phyloP scores from a whole-genome alignment of 2,888 invertebrate genomes.

The Anoncus sp. region DNA sequence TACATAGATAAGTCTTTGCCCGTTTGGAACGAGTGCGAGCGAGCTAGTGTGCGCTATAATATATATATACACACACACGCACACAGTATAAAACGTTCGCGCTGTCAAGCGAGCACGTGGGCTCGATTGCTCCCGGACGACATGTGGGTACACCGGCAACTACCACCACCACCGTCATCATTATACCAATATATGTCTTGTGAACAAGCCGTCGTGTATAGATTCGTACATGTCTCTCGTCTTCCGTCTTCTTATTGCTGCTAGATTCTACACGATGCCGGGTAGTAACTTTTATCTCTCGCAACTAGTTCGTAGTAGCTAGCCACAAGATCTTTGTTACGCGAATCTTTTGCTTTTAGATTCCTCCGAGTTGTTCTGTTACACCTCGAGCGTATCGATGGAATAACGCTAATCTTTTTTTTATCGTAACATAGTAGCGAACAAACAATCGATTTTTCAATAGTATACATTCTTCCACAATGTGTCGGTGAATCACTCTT shows the following conservation, averaged over 20 bases:
- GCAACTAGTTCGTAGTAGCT: constrained; percentile 43
- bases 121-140: constrained; percentile 70
- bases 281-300: constrained; percentile 45
- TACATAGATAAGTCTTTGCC: constrained; percentile 77
- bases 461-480: too few species aligned
- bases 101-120: constrained; percentile 73
- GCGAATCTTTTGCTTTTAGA: constrained; percentile 17
- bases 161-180: constrained; percentile 34
- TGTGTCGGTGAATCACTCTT: too few species aligned
- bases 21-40: constrained; percentile 49
- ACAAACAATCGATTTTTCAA: background rate
- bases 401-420: background rate
- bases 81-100: constrained; percentile 45
- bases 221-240: constrained; percentile 23
- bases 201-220: constrained; percentile 16
- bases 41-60: constrained; percentile 4
- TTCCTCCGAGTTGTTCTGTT: constrained; percentile 4
- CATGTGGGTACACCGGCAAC: constrained; percentile 58
- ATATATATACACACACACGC: constrained; percentile 6
- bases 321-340: background rate
- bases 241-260: constrained; percentile 33
- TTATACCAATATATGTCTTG: constrained; percentile 25
- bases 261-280: constrained; percentile 32
- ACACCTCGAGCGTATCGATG: background rate
- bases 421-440: background rate